These are phyloP conservation scores for Cenopis cana DNA, from an alignment of 2,888 invertebrate genomes.

Conservation along the genomic window DNA sequence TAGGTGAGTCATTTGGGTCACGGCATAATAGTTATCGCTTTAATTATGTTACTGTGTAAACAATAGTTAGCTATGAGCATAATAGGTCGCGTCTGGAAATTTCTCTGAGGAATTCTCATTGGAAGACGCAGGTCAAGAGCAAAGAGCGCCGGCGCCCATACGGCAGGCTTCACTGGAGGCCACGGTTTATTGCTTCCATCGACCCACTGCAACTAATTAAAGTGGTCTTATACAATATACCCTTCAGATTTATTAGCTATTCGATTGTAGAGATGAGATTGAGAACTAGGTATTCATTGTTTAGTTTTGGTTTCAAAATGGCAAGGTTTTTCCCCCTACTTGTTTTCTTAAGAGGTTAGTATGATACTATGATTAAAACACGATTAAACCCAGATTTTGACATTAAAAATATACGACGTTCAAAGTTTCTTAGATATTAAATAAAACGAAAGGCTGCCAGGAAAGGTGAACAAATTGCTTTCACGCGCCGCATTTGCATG, in stretches of 20 bases:
- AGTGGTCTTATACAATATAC: slow-evolving; percentile 48
- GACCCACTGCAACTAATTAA: slow-evolving; percentile 32
- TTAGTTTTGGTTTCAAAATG: not conserved
- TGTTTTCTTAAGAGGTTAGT: too few species aligned
- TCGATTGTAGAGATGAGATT: slow-evolving; percentile 54
- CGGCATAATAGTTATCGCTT: not conserved
- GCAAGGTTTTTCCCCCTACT: not conserved
- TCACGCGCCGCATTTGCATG: slow-evolving; percentile 59
- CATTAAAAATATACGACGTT: not conserved
- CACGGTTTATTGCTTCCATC: slow-evolving; percentile 42
- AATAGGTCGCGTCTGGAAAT: slow-evolving; percentile 36
- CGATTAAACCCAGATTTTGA: not conserved
- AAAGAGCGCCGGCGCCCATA: slow-evolving; percentile 53
- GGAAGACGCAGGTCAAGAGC: slow-evolving; percentile 67
- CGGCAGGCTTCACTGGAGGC: slow-evolving; percentile 62
- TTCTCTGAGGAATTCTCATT: slow-evolving; percentile 63
- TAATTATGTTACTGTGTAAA: not conserved
- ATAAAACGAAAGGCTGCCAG: slow-evolving; percentile 2
- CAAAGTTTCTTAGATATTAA: not conserved
- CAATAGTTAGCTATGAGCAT: slow-evolving; percentile 9
- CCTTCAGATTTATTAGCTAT: slow-evolving; percentile 55
- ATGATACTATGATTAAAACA: too few species aligned
- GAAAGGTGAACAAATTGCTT: slow-evolving; percentile 57
- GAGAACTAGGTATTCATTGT: not conserved
- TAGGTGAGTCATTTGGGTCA: slow-evolving; percentile 68